Percentiles rank a stretch among this genome's conserved stretches.
Evolutionary conservation across 2,797 vertebrate species (phyloP).

Genomic region (Pantherophis vulpinus): DNA sequence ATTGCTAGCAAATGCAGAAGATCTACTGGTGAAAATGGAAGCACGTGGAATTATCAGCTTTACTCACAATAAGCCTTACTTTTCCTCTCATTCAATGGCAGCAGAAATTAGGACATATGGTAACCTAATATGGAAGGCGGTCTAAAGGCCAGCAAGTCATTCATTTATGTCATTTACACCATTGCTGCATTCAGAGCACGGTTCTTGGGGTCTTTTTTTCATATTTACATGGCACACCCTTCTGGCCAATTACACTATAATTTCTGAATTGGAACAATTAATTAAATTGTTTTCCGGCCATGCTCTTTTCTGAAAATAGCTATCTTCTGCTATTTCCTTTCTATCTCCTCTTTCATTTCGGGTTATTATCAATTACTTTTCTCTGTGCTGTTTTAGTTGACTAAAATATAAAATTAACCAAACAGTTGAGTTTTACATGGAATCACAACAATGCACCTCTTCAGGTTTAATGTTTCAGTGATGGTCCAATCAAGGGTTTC

Average conservation of each 20-base stretch:
- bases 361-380: conserved; percentile 1
- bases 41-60: conserved; percentile 3
- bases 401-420: conserved; percentile 36
- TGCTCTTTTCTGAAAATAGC: not conserved
- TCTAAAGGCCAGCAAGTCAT: conserved; percentile 22
- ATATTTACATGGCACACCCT: conserved; percentile 17
- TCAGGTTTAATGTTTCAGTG: conserved; percentile 19
- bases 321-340: conserved; percentile 6
- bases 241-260: not conserved
- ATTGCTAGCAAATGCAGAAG: not conserved
- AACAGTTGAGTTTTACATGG: conserved; percentile 34
- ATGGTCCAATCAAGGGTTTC: not conserved
- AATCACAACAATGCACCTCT: not conserved
- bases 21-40: not conserved
- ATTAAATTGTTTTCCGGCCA: not conserved
- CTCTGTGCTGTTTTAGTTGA: not conserved
- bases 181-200: conserved; percentile 13
- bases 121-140: conserved; percentile 15
- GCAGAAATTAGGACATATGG: conserved; percentile 38
- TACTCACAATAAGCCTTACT: not conserved
- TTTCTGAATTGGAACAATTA: not conserved
- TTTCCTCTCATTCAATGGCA: conserved; percentile 7
- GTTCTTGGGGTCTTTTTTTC: not conserved
- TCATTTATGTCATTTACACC: conserved; percentile 28
- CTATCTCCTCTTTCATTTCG: not conserved